These are phyloP conservation scores for Doris montereyensis DNA, from an alignment of 2,888 invertebrate genomes.

Conservation along the genomic window DNA sequence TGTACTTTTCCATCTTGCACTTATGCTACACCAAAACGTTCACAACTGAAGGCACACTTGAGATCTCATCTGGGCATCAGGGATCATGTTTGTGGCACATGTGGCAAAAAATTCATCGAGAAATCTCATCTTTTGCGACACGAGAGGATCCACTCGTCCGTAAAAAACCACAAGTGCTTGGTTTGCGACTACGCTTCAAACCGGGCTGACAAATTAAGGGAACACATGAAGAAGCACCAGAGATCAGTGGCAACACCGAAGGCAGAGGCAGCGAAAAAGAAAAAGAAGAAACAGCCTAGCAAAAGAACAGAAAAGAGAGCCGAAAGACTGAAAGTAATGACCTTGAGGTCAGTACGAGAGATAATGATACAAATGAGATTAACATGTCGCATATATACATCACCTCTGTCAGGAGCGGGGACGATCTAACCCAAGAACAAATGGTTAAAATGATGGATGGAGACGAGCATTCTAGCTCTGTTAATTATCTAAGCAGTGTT, in stretches of 20 bases:
- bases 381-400: too few species aligned
- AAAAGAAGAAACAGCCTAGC: neutral
- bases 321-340: neutral
- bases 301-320: neutral
- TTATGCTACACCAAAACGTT: constrained; percentile 79
- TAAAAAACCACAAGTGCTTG: constrained; percentile 79
- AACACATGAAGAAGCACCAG: constrained; percentile 75
- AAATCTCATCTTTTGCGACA: constrained; percentile 80
- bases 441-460: too few species aligned
- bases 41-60: constrained; percentile 79
- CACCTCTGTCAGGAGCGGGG: too few species aligned
- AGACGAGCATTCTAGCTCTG: too few species aligned
- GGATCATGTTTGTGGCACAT: constrained; percentile 77
- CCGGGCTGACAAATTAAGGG: constrained; percentile 80
- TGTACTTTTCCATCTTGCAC: constrained; percentile 79
- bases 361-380: too few species aligned
- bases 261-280: neutral
- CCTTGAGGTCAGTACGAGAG: too few species aligned
- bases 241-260: constrained; percentile 57
- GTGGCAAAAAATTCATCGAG: constrained; percentile 80
- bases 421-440: too few species aligned
- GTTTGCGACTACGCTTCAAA: constrained; percentile 80
- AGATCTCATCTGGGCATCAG: constrained; percentile 76
- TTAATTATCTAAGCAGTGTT: too few species aligned
- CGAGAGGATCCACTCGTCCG: constrained; percentile 79